These are phyloP conservation scores for Muscicapa striata DNA, from an alignment of 2,797 vertebrate species.

Conservation along the genomic window DNA sequence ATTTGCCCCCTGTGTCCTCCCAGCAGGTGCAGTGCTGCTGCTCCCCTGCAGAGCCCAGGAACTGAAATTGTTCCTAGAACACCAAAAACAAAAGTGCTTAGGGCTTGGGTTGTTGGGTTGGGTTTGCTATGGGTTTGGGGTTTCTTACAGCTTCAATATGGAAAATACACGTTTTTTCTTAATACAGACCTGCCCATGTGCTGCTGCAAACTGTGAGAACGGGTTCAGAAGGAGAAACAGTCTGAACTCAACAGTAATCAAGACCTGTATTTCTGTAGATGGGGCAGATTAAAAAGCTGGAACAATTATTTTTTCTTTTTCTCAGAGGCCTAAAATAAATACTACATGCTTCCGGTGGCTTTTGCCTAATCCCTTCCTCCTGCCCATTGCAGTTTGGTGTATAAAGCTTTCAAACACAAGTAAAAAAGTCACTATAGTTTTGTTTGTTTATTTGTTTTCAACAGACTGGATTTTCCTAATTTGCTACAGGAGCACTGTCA, in stretches of 20 bases:
- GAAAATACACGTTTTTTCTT: neutral
- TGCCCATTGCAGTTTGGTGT: neutral
- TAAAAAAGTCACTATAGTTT: neutral
- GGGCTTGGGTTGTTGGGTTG: neutral
- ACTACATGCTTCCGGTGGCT: neutral
- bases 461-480: neutral
- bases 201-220: neutral
- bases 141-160: neutral
- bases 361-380: neutral
- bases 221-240: neutral
- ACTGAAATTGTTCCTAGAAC: neutral
- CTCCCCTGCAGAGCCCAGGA: neutral
- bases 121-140: neutral
- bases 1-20: neutral
- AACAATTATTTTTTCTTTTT: neutral
- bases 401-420: neutral
- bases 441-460: neutral
- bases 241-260: neutral
- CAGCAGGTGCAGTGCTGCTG: neutral
- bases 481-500: neutral
- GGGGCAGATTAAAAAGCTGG: neutral
- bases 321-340: neutral
- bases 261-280: neutral
- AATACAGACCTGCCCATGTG: neutral
- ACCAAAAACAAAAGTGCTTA: neutral